Evolutionary conservation across 2,888 invertebrate species (phyloP), one percentile per base, ranked within the genome.

Genomic region (Acanthosoma haemorrhoidale): DNA sequence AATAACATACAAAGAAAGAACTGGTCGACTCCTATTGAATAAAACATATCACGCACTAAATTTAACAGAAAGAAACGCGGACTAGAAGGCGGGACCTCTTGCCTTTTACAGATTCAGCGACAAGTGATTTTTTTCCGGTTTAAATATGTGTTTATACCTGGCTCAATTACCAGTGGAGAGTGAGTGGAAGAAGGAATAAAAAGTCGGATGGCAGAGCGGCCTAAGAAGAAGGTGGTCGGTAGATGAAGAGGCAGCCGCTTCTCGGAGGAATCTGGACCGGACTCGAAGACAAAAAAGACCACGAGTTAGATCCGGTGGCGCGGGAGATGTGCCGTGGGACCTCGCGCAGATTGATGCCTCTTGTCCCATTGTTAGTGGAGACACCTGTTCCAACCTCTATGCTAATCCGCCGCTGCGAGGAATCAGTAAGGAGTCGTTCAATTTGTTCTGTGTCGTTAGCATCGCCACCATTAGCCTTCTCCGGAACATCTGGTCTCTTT

Each of bases 361-460:
- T 41, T 64, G 64, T 64, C 64, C 67, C 41, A 67, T 67, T 67
- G 67, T 67, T 67, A 67, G 67, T 11, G 13, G 25, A 16, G 51
- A 57, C 67, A 67, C 67, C 67, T 67, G 67, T 67, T 67, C 51
- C 39, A 29, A 34, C 38, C 43, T 43, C 67, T 57, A 67, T 67
- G 67, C 67, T 67, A 67, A 67, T 67, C 13, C 34, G 36, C 36
- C 61, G 25, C 61, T 61, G 61, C 21, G 59, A 16, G 32, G 61
- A 61, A 61, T 61, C 61, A 21, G 36, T 61, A 61, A 61, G 61
- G 61, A 61, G 18, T 36, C 36, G 34, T 61, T 61, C 61, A 61
- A 61, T 61, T 61, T 61, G 61, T 61, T 61, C 34, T 16, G 32
- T 18, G 61, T 61, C 29, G 38, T 25, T 31, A 29, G 18, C 16